Evolutionary conservation across 1,140 invertebrate species (phyloP).

Genomic region (Ceratosolen solmsi): DNA sequence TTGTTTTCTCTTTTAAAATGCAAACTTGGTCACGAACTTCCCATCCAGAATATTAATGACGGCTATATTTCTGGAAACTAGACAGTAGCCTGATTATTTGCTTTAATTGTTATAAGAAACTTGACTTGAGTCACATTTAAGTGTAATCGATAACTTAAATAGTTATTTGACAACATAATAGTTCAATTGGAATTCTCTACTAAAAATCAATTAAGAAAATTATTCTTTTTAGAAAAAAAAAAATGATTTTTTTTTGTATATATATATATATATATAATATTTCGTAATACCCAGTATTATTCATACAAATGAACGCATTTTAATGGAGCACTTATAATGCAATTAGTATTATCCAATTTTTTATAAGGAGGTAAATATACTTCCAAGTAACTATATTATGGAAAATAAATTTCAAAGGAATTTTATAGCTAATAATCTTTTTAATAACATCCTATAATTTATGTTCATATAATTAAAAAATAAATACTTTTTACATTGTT

Average conservation of each 20-base stretch:
- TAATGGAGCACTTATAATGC: not conserved
- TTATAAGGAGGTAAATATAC: not conserved
- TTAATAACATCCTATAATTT: not conserved
- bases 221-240: not conserved
- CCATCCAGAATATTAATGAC: not conserved
- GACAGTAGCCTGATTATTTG: not conserved
- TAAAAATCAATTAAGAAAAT: too few relatives aligned
- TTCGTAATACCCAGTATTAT: not conserved
- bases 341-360: not conserved
- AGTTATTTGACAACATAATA: not conserved
- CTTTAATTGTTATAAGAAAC: not conserved
- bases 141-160: not conserved
- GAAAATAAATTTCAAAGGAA: not conserved
- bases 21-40: not conserved
- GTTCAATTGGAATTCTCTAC: too few relatives aligned
- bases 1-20: not conserved
- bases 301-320: not conserved
- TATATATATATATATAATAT: not conserved
- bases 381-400: not conserved
- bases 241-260: not conserved
- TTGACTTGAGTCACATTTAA: not conserved
- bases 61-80: not conserved
- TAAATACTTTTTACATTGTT: not conserved
- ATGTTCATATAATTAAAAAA: too few relatives aligned
- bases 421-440: not conserved